These are phyloP conservation scores for Eretmocerus hayati DNA, from an alignment of 2,888 invertebrate genomes.

Conservation along the genomic window DNA sequence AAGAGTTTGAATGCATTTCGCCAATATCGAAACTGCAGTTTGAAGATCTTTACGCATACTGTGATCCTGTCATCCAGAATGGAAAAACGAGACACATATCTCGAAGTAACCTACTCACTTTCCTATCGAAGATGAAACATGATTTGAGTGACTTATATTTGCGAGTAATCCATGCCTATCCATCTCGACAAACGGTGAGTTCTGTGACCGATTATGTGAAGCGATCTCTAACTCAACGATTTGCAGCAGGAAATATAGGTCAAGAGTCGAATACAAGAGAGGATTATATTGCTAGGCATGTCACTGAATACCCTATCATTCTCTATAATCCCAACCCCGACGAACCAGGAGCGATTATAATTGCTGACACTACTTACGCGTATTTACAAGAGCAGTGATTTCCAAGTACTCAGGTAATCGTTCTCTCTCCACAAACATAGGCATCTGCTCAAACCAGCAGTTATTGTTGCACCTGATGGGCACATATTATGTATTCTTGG, in stretches of 20 bases:
- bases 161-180: constrained; percentile 4
- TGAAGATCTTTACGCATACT: constrained; percentile 8
- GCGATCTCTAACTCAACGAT: constrained; percentile 15
- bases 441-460: constrained; percentile 21
- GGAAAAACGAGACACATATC: background rate
- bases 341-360: background rate
- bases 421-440: constrained; percentile 18
- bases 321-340: constrained; percentile 8
- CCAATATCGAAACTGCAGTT: constrained; percentile 6
- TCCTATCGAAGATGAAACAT: constrained; percentile 8
- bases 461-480: constrained; percentile 15
- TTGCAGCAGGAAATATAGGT: constrained; percentile 21
- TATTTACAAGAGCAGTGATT: constrained; percentile 16
- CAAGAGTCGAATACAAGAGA: constrained; percentile 17
- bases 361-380: constrained; percentile 17
- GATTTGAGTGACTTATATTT: constrained; percentile 6
- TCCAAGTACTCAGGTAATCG: constrained; percentile 9
- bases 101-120: constrained; percentile 6
- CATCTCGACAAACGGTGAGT: constrained; percentile 6
- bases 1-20: background rate
- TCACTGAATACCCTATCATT: constrained; percentile 11
- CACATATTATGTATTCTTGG: constrained; percentile 14
- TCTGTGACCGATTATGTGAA: constrained; percentile 1
- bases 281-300: constrained; percentile 13
- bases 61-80: constrained; percentile 7